Base-by-base conservation (phyloP, 2,113 vertebrate genomes). In the Otis tarda region DNA sequence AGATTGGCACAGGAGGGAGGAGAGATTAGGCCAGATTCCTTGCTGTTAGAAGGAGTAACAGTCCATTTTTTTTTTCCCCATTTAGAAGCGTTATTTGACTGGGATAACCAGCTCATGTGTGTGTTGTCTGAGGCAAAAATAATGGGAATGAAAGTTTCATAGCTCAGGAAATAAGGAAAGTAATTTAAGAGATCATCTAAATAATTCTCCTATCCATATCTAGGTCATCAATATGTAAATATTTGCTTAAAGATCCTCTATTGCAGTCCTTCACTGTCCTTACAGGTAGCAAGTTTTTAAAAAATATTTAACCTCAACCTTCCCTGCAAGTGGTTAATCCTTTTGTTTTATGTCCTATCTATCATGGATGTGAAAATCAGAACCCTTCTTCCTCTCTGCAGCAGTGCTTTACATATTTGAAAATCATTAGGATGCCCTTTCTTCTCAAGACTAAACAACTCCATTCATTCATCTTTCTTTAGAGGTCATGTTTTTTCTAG, bases 401-500 rank as follows among this genome's bases (percentile, higher is more conserved):
- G 73, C 30, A 68, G 47, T 67, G 53, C 43, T 78, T 95, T 94
- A 75, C 24, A 5, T 91, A 79, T 71, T 93, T 94, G 77, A 84
- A 91, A 94, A 87, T 68, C 87, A 89, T 95, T 84, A 94, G 65
- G 77, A 79, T 82, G 61, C 37, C 69, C 61, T 89, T 93, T 91
- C 52, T 91, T 95, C 87, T 73, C 53, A 84, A 65, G 80, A 89
- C 87, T 87, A 79, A 95, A 94, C 77, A 94, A 79, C 52, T 78
- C 56, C 49, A 89, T 86, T 84, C 82, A 85, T 95, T 96, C 93
- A 82, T 94, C 96, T 97, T 95, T 97, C 89, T 94, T 92, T 84
- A 91, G 61, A 49, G 95, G 94, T 96, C 93, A 95, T 97, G 93
- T 95, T 96, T 95, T 95, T 89, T 75, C 69, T 78, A 89, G 93